Conservation (phyloP, 2,797 vertebrate species). For the Mionectes olivaceus region DNA sequence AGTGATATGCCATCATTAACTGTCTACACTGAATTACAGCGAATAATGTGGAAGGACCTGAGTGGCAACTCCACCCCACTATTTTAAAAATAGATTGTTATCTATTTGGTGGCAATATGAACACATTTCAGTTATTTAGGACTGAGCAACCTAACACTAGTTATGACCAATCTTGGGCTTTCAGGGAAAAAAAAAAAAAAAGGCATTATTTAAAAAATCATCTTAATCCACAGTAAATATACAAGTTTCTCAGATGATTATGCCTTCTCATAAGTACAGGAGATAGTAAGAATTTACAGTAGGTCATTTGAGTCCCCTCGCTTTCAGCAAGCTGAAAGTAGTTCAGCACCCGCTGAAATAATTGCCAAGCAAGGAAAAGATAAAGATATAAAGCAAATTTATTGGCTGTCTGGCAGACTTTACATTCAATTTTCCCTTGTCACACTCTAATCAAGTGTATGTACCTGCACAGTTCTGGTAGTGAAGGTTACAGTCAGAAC, state of each 20-base stretch:
- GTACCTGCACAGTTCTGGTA: background rate
- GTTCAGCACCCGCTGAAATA: slow-evolving; percentile 47
- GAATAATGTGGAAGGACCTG: background rate
- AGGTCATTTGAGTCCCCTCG: background rate
- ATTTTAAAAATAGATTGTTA: background rate
- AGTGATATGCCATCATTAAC: background rate
- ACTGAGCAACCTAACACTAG: background rate
- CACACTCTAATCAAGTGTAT: background rate
- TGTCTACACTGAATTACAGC: background rate
- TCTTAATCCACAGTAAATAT: background rate
- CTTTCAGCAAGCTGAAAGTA: slow-evolving; percentile 3
- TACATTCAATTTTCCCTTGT: slow-evolving; percentile 56
- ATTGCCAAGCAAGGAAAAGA: slow-evolving; percentile 42
- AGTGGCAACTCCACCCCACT: background rate
- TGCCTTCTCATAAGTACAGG: slow-evolving; percentile 6
- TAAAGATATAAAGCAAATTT: slow-evolving; percentile 59
- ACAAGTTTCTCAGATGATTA: background rate
- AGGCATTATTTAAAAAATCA: background rate
- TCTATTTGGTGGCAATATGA: background rate
- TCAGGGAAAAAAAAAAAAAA: background rate
- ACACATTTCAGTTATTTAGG: background rate
- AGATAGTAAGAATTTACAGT: slow-evolving; percentile 50
- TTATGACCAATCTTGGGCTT: background rate
- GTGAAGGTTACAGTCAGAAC: background rate
- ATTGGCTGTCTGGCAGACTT: slow-evolving; percentile 38